Evolutionary conservation across 2,797 vertebrate genomes (phyloP).

Genomic region (Ctenopoma kingsleyae): DNA sequence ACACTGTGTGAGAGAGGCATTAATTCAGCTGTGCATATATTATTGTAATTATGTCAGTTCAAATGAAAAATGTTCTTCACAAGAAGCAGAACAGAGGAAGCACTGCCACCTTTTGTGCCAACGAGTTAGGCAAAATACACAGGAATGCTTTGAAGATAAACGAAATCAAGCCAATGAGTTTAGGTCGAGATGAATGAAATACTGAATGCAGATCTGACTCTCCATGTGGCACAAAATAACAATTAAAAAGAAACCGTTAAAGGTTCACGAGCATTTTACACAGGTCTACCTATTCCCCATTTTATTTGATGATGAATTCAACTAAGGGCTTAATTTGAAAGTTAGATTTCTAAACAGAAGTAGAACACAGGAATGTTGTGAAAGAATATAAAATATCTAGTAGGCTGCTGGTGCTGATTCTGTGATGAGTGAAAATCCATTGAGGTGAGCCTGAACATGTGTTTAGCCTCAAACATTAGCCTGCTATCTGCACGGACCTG

Average conservation of each 20-base stretch:
- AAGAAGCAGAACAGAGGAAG: background rate
- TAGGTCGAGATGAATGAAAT: constrained; percentile 20
- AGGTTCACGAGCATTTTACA: constrained; percentile 56
- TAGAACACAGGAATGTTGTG: background rate
- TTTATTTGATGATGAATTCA: constrained; percentile 52
- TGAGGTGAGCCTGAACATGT: constrained; percentile 63
- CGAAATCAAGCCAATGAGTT: constrained; percentile 24
- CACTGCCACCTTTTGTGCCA: background rate
- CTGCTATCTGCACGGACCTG: constrained; percentile 61
- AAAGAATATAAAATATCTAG: background rate
- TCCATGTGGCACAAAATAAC: constrained; percentile 51
- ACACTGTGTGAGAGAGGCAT: background rate
- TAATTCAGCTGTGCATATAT: constrained; percentile 12
- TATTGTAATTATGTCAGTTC: constrained; percentile 1
- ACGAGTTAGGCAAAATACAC: constrained; percentile 2
- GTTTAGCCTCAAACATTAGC: constrained; percentile 59
- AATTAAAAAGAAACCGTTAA: constrained; percentile 52
- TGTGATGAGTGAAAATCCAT: constrained; percentile 53
- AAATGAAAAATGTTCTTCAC: constrained; percentile 11
- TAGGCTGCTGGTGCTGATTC: constrained; percentile 20
- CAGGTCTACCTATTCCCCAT: constrained; percentile 48
- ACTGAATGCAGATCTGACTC: constrained; percentile 37
- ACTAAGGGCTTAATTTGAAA: constrained; percentile 35
- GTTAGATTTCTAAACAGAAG: constrained; percentile 1
- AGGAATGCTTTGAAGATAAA: constrained; percentile 1